These are phyloP conservation scores for Mythimna loreyi DNA, from an alignment of 2,888 invertebrate genomes.

Conservation along the genomic window DNA sequence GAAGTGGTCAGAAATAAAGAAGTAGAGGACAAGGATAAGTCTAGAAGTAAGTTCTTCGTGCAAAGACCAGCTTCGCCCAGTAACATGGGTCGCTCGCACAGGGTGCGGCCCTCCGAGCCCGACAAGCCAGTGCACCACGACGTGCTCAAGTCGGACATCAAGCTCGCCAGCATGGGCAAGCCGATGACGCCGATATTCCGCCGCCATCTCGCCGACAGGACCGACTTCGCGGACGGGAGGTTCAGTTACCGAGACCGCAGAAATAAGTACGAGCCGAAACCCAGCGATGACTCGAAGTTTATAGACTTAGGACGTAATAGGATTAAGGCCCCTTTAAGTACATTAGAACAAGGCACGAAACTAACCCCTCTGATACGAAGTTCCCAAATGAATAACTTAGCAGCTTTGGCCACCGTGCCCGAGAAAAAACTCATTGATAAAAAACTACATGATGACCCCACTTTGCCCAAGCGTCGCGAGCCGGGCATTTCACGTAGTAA, in stretches of 20 bases:
- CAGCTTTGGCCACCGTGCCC: conserved; percentile 67
- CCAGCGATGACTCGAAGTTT: conserved; percentile 72
- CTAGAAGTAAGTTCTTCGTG: conserved; percentile 85
- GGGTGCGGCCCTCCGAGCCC: conserved; percentile 75
- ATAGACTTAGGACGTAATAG: conserved; percentile 78
- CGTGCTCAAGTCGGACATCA: conserved; percentile 82
- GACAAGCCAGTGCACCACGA: conserved; percentile 65
- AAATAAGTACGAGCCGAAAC: conserved; percentile 67
- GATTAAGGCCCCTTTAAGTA: conserved; percentile 72
- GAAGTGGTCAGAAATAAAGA: conserved; percentile 77
- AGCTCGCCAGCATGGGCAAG: conserved; percentile 84
- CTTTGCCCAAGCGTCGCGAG: conserved; percentile 71
- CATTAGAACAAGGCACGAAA: conserved; percentile 53
- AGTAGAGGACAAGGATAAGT: conserved; percentile 76
- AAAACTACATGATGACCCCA: conserved; percentile 50
- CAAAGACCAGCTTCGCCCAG: conserved; percentile 80
- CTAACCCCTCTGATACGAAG: conserved; percentile 69
- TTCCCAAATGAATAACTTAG: conserved; percentile 64
- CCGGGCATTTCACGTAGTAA: conserved; percentile 85
- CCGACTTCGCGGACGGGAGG: conserved; percentile 81
- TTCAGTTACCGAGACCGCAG: conserved; percentile 84
- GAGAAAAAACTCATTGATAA: conserved; percentile 70
- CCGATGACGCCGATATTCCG: conserved; percentile 88
- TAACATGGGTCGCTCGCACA: conserved; percentile 73
- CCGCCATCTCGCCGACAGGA: conserved; percentile 76